phyloP scores from a whole-genome alignment of 2,797 vertebrate species.

The Cossypha dichroa region DNA sequence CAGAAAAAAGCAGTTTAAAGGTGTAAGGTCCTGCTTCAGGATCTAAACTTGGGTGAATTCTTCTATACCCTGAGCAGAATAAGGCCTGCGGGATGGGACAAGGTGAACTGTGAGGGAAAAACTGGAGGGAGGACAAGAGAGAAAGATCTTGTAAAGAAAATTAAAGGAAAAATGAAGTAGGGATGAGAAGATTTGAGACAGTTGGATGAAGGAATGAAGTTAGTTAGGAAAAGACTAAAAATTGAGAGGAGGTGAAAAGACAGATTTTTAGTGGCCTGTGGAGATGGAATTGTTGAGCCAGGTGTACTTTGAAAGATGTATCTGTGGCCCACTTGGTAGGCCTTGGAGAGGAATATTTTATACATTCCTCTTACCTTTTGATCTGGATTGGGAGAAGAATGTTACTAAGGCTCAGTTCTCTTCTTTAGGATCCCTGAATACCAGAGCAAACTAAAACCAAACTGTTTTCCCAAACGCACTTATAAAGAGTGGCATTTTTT shows the following conservation, averaged over 20 bases:
- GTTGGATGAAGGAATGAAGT: not conserved
- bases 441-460: not conserved
- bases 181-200: not conserved
- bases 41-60: not conserved
- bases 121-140: not conserved
- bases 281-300: not conserved
- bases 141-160: not conserved
- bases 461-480: not conserved
- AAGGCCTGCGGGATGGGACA: not conserved
- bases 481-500: not conserved
- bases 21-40: not conserved
- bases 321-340: not conserved
- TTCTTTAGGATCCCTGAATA: not conserved
- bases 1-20: not conserved
- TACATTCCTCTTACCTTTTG: not conserved
- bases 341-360: not conserved
- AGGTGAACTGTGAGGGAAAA: not conserved
- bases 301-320: not conserved
- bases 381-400: not conserved
- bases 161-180: not conserved
- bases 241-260: not conserved
- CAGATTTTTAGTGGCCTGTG: not conserved
- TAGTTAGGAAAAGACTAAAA: not conserved
- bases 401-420: not conserved
- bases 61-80: not conserved